Evolutionary conservation across 2,888 invertebrate genomes (phyloP).

Genomic region (Unio delphinus): DNA sequence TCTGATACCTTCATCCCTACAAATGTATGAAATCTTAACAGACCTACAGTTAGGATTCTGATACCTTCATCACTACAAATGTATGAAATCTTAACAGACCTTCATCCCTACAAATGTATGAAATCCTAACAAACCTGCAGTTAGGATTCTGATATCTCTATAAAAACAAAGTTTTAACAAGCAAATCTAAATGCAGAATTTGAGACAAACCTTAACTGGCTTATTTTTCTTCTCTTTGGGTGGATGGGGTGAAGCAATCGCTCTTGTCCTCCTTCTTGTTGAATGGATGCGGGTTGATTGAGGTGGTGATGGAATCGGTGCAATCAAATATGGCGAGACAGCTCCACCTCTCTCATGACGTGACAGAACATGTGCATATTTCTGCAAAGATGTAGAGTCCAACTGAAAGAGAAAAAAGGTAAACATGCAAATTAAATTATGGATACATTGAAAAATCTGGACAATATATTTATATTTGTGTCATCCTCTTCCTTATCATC

Average conservation of each 20-base stretch:
- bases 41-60: no score
- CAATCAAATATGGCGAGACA: slow-evolving; percentile 61
- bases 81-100: no score
- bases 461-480: no score
- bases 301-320: slow-evolving; percentile 57
- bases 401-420: slow-evolving; percentile 41
- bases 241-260: slow-evolving; percentile 23
- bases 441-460: no score
- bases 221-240: slow-evolving; percentile 22
- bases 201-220: slow-evolving; percentile 22
- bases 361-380: slow-evolving; percentile 61
- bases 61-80: no score
- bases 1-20: no score
- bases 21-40: no score
- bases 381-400: slow-evolving; percentile 61
- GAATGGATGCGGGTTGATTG: slow-evolving; percentile 32
- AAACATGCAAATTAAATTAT: no score
- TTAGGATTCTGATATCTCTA: no score
- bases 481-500: neutral
- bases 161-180: no score
- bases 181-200: neutral
- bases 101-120: no score
- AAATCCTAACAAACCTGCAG: no score
- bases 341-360: slow-evolving; percentile 48
- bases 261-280: slow-evolving; percentile 21